Evolutionary conservation across 1,140 invertebrate species (phyloP), one percentile per base, ranked within the genome.

Genomic region (Charaxes varanes): DNA sequence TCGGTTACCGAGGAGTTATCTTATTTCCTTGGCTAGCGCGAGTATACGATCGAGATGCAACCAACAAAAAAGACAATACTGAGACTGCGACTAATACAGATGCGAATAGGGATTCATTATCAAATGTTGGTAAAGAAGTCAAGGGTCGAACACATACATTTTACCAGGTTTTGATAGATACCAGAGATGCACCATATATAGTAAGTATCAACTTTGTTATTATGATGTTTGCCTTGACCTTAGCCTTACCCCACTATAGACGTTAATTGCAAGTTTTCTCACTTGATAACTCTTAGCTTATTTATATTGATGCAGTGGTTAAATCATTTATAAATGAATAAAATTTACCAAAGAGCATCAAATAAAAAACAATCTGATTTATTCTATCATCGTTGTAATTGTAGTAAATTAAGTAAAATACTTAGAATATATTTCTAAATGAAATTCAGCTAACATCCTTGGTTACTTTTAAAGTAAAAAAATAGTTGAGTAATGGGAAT

Each of bases 81-180:
- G 64, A 78, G 33, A 38, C 73, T 14, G 49, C 71, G 40, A 35
- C 41, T 36, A 42, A 57, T 35, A 18, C 48, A 27, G 66, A 84
- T 21, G 37, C 62, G 27, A 50, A 73, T 38, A 65, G 77, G 32
- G 81, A 86, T 53, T 62, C 66, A 22, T 41, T 79, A 10, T 79
- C 79, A 14, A 84, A 88, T 48, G 91, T 91, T 23, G 90, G 91
- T 6, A 94, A 94, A 74, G 95, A 97, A 86, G 94, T 97, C 0
- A 94, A 95, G 83, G 94, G 94, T 24, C 88, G 90, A 66, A 94
- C 93, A 7, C 95, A 97, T 58, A 94, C 94, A n/a, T 98, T 97
- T 77, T 98, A 98, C 82, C 96, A 98, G 88, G 96, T 97, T 10
- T 86, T 99, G 3, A 98, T 99, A 62, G 97, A 99, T 84, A 93